phyloP scores from a whole-genome alignment of 2,113 vertebrate genomes.

The Xiphophorus couchianus region DNA sequence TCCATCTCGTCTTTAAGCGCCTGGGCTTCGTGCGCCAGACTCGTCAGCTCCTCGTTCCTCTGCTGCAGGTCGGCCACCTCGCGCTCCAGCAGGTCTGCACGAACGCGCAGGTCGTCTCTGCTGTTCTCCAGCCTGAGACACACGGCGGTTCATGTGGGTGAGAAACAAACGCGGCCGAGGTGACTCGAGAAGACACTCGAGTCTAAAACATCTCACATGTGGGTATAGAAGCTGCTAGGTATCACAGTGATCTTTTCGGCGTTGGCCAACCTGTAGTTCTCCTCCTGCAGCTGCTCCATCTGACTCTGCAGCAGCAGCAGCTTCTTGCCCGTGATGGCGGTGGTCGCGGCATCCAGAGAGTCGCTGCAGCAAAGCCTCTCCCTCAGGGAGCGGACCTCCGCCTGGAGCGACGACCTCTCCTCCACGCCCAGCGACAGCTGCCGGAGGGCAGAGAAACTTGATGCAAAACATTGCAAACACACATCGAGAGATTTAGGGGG shows the following conservation, averaged over 20 bases:
- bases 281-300: conserved; percentile 92
- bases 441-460: background rate
- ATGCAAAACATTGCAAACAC: conserved; percentile 4
- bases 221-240: too few species aligned
- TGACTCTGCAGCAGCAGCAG: conserved; percentile 89
- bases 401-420: conserved; percentile 82
- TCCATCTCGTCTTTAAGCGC: conserved; percentile 92
- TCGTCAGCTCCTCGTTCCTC: conserved; percentile 87
- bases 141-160: conserved; percentile 7
- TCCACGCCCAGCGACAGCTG: conserved; percentile 84
- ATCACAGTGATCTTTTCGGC: background rate
- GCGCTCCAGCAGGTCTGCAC: conserved; percentile 78
- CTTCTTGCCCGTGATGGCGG: conserved; percentile 86
- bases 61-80: conserved; percentile 83
- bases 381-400: conserved; percentile 78
- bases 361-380: conserved; percentile 75
- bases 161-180: background rate
- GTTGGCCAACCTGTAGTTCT: conserved; percentile 82
- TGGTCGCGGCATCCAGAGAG: conserved; percentile 66
- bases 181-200: background rate
- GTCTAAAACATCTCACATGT: background rate
- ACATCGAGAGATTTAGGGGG: background rate
- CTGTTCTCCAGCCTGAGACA: conserved; percentile 83
- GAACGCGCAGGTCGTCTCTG: conserved; percentile 83
- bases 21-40: conserved; percentile 89